Evolutionary conservation across 2,888 invertebrate genomes (phyloP), one percentile per base, ranked within the genome.

Genomic region (Caenorhabditis auriculariae): DNA sequence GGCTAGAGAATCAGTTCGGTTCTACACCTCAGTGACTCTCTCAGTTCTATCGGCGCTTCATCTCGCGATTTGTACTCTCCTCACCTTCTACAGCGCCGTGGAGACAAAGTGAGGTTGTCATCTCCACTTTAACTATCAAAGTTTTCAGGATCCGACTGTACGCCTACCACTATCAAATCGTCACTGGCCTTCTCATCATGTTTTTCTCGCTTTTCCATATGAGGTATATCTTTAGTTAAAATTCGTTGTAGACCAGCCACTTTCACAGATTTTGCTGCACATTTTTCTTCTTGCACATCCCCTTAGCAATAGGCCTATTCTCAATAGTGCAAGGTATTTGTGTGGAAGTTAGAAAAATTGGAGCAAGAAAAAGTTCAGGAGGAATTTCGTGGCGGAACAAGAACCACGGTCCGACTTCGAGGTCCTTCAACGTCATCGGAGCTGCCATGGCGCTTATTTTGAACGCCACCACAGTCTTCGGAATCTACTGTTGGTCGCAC

Each of bases 81-180:
- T 73, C 21, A 64, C 69, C 15, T 64, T 70, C 44, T 69, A 68
- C 48, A 66, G 65, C 54, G 72, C 66, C 1, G 49, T 65, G 15
- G 70, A 73, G 42, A 73, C 72, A 4, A 73, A 73, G 72, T 70
- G 27, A 45, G 52, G 43, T 24, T 17, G 7, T 35, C 35, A 26
- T 15, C 28, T 17, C 29, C 39, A 15, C 26, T 50, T 55, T 9
- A 27, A 12, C 12, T 24, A 9, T 17, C 5, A 32, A 43, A 35
- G 4, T 41, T 42, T 60, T 19, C 65, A 73, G 72, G 69, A 59
- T 73, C 35, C 64, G 70, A 32, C 58, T 73, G 4, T 70, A 69
- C 47, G 63, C 66, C 2, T 69, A 62, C 37, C 72, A 73, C 37
- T 70, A 69, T 39, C 66, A 70, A 58, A 38, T 67, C 38, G 68